Conservation (phyloP, 1,140 invertebrate genomes). For the Triops cancriformis region DNA sequence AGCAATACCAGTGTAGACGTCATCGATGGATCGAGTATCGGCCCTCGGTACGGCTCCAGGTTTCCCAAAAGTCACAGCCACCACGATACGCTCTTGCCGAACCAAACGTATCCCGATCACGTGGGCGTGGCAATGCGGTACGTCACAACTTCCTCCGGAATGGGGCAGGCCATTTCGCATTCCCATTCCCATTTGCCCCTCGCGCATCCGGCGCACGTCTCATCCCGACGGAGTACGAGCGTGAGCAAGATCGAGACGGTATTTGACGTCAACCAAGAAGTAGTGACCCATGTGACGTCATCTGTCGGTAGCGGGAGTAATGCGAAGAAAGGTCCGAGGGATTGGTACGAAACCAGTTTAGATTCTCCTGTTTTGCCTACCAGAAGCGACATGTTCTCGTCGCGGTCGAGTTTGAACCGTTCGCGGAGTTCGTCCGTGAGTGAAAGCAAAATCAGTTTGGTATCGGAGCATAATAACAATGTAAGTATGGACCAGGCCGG, state of each 20-base stretch:
- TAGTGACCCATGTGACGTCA: constrained; percentile 17
- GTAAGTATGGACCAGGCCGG: neutral
- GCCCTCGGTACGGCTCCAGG: constrained; percentile 25
- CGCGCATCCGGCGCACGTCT: constrained; percentile 45
- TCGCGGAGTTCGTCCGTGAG: constrained; percentile 6
- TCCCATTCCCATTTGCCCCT: neutral
- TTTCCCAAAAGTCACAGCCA: constrained; percentile 21
- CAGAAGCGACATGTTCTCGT: constrained; percentile 12
- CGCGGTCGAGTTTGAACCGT: constrained; percentile 3
- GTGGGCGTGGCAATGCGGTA: constrained; percentile 39
- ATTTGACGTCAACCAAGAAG: constrained; percentile 20
- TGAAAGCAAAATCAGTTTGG: neutral
- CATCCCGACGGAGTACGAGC: constrained; percentile 47
- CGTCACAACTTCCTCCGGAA: constrained; percentile 28
- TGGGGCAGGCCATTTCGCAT: neutral
- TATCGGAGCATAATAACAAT: neutral
- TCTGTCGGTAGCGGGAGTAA: constrained; percentile 27
- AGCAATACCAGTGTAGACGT: constrained; percentile 23
- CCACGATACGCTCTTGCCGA: constrained; percentile 36
- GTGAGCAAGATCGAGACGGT: constrained; percentile 21
- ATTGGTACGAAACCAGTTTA: constrained; percentile 64
- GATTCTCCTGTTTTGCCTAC: constrained; percentile 45
- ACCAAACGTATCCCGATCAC: constrained; percentile 41
- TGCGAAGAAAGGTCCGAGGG: constrained; percentile 46
- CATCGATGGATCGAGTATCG: constrained; percentile 23